Evolutionary conservation across 1,140 invertebrate species (phyloP), one percentile per base, ranked within the genome.

Genomic region (Meloidogyne floridensis): DNA sequence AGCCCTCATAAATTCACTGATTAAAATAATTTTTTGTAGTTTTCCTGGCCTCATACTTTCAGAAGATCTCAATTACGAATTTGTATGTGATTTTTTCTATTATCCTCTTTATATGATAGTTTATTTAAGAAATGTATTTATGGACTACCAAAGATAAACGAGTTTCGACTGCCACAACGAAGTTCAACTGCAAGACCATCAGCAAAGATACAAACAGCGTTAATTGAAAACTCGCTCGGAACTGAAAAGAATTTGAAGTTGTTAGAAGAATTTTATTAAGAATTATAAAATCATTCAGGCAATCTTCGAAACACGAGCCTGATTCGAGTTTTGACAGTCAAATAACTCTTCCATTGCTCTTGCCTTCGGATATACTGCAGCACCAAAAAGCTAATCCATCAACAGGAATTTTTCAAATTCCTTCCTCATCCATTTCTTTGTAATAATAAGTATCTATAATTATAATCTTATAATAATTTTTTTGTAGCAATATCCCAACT

Each of bases 51-150:
- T 86, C 32, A 84, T 86, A 51, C 77, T 86, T 13, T 74, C 72
- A 72, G 86, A 86, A n/a, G 86, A 86, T 76, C 77, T 84, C n/a
- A 87, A 87, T 81, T 87, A 87, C 51, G 87, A 83, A 51, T 86
- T 86, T 77, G 77, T 79, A 18, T 2, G 77, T 10, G n/a, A n/a
- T n/a, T n/a, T 18, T 32, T 15, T 7, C 10, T 11, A 42, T 71
- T 13, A 11, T 18, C 10, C 11, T 6, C 42, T 15, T n/a, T n/a
- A n/a, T n/a, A 79, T 18, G 2, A 3, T 5, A 8, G 15, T 18
- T 51, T n/a, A 15, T 51, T 56, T 81, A 32, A 79, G 77, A 87
- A 83, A 75, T 86, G 86, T 73, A 18, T 82, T 42, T 84, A 86
- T 75, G 85, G 85, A 10, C 56, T 83, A 18, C 84, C 84, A 8